phyloP scores from a whole-genome alignment of 2,797 vertebrate genomes.

The Chelon auratus region DNA sequence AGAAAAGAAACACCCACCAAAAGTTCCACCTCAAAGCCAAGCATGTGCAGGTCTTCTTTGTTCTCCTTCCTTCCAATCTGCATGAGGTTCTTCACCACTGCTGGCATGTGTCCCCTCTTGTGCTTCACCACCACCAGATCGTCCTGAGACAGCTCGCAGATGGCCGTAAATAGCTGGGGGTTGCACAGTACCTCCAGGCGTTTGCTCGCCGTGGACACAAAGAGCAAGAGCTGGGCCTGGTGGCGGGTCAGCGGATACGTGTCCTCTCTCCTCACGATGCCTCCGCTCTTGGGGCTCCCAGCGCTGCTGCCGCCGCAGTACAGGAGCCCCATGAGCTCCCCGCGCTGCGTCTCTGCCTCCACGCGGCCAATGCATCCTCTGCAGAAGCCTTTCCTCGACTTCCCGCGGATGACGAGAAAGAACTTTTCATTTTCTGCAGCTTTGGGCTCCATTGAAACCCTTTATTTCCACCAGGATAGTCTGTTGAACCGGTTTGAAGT shows the following conservation, averaged over 20 bases:
- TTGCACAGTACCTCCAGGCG: constrained; percentile 84
- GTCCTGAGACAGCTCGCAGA: constrained; percentile 80
- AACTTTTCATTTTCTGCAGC: constrained; percentile 63
- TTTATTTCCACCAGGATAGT: neutral
- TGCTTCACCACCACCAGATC: constrained; percentile 83
- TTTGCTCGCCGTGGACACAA: constrained; percentile 64
- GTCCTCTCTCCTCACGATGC: constrained; percentile 75
- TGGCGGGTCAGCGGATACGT: constrained; percentile 78
- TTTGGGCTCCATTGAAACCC: constrained; percentile 72
- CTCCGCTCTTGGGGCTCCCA: constrained; percentile 65
- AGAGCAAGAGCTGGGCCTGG: constrained; percentile 86
- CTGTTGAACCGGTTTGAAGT: neutral
- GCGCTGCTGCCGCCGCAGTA: constrained; percentile 54
- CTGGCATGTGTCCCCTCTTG: constrained; percentile 78
- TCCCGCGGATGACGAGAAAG: constrained; percentile 80
- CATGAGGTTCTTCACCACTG: constrained; percentile 84
- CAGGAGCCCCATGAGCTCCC: constrained; percentile 74
- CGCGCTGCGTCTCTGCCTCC: constrained; percentile 66
- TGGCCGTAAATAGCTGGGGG: constrained; percentile 82
- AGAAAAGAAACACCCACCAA: constrained; percentile 70
- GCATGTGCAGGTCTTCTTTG: constrained; percentile 80
- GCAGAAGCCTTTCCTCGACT: constrained; percentile 77
- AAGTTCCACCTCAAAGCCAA: constrained; percentile 85
- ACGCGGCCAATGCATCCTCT: constrained; percentile 77
- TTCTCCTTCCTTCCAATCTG: constrained; percentile 78